Evolutionary conservation across 2,888 invertebrate genomes (phyloP).

Genomic region (Gandaritis pyraliata): DNA sequence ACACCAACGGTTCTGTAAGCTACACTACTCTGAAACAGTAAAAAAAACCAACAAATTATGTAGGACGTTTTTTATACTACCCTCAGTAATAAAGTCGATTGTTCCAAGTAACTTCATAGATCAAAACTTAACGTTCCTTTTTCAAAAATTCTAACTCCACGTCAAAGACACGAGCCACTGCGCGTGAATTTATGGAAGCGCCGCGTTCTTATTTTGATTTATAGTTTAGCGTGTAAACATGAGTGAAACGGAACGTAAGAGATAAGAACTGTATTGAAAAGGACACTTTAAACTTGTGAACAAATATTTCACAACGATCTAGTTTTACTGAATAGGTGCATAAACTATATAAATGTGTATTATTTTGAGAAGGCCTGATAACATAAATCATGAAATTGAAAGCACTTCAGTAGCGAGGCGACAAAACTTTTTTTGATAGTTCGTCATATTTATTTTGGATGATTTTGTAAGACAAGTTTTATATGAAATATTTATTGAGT

Average conservation of each 20-base stretch:
- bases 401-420: too few species aligned
- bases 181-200: constrained; percentile 28
- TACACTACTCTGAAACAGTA: too few species aligned
- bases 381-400: too few species aligned
- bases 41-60: too few species aligned
- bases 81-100: not conserved
- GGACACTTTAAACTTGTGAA: constrained; percentile 18
- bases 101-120: not conserved
- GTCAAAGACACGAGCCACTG: constrained; percentile 27
- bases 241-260: constrained; percentile 41
- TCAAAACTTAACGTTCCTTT: constrained; percentile 11
- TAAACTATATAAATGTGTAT: too few species aligned
- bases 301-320: constrained; percentile 25
- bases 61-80: not conserved
- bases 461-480: too few species aligned
- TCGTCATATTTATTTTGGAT: too few species aligned
- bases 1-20: too few species aligned
- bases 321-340: too few species aligned
- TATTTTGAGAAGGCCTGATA: too few species aligned
- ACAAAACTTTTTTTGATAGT: too few species aligned
- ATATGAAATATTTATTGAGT: constrained; percentile 11
- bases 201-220: constrained; percentile 35
- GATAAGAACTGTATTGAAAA: constrained; percentile 38
- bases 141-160: constrained; percentile 22
- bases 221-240: constrained; percentile 33